Evolutionary conservation across 2,888 invertebrate genomes (phyloP), one percentile per base, ranked within the genome.

Genomic region (Amiota mariae): DNA sequence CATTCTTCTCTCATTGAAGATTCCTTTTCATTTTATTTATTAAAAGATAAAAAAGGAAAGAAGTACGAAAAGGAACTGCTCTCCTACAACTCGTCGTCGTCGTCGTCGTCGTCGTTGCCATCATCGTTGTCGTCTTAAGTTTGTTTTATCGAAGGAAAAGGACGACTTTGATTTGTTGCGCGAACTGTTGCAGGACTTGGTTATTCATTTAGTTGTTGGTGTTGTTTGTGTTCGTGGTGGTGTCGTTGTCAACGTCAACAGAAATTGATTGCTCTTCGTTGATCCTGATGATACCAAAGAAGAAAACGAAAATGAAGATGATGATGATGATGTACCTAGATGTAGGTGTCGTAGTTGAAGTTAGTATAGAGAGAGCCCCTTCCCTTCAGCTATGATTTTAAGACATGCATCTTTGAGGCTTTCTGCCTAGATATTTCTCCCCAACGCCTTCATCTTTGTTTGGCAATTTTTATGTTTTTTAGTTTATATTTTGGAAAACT

Each of bases 391-490:
- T 36, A 36, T 36, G 36, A 36, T 36, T 6, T 36, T 36, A 12
- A 54, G n/a, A 13, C 54, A 12, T n/a, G 13, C 54, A 10, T 73
- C 54, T 15, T 56, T 70, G 70, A 13, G 36, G 13, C 46, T 15
- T 57, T 49, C 47, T 24, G 12, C 8, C 47, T 71, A n/a, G 71
- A 11, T 13, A 20, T 48, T 48, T 46, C 76, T 76, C 70, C 77
- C 76, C 74, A 79, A 81, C 75, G 76, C 78, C 74, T 85, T 85
- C 85, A 84, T 85, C 86, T 86, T 86, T 83, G 86, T 86, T 82
- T 86, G 85, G 85, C 85, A 86, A 82, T 83, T 86, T 86, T 83
- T 83, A 86, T 83, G 85, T 83, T 24, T 24, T 24, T 83, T 82
- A 78, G 86, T 83, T 83, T 83, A 85, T 85, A 86, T 83, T 83